Evolutionary conservation across 2,797 vertebrate genomes (phyloP), one percentile per base, ranked within the genome.

Genomic region (Acropternis orthonyx): DNA sequence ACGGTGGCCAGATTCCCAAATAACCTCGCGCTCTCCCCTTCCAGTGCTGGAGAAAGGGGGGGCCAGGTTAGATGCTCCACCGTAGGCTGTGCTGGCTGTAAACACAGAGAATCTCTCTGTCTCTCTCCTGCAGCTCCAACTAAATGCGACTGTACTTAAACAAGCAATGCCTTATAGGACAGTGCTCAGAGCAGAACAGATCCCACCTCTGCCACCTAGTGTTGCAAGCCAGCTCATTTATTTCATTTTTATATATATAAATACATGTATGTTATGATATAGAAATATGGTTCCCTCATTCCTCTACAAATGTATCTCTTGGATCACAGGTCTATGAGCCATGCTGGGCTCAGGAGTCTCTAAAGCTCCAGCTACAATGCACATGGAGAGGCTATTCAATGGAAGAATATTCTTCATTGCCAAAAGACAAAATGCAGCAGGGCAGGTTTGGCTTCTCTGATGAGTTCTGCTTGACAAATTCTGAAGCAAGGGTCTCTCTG

Each of bases 131-230:
- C 98, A 98, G 98, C 98, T 98, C 97, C 98, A 98, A 98, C 98
- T 98, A 98, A 98, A 98, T 98, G 98, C 98, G 98, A 98, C 98
- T 98, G 98, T 97, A 98, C 98, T 98, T 98, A 98, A 98, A 98
- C 98, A 98, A 98, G 98, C 98, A 97, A 97, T 96, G 97, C 98
- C 98, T 98, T 98, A 98, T 98, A 98, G 97, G 97, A 98, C 97
- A 96, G 82, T 72, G 93, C 97, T 97, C 93, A 23, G 88, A 96
- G 96, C 96, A 88, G 96, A 98, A 97, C 95, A 84, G 98, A 95
- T 97, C 98, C 96, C 97, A 95, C 97, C 95, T 97, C 97, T 98
- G 98, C 98, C 98, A 98, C 97, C 98, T 98, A 98, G 98, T 97
- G 98, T 92, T 86, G 83, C 94, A 96, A 97, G 83, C 55, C 62